Percentiles rank a stretch among this genome's conserved stretches.
phyloP scores from a whole-genome alignment of 2,113 vertebrate species.

The Cepphus grylle region DNA sequence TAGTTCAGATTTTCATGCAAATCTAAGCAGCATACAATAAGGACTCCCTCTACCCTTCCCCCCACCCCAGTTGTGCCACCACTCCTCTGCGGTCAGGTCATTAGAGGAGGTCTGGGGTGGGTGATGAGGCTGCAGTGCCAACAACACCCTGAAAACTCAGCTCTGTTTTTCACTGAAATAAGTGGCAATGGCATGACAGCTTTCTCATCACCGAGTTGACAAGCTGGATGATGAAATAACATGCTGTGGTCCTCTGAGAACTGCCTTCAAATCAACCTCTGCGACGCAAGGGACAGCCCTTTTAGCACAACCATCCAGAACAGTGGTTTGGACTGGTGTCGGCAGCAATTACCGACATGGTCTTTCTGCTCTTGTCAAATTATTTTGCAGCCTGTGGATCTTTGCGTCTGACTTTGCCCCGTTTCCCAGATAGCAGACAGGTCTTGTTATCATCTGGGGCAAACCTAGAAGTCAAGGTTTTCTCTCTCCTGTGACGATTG shows the following conservation, averaged over 20 bases:
- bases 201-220: neutral
- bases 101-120: neutral
- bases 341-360: neutral
- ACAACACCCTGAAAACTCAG: neutral
- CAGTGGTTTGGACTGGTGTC: neutral
- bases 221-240: neutral
- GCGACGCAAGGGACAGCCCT: neutral
- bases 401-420: neutral
- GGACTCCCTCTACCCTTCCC: neutral
- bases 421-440: neutral
- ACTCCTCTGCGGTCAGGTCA: fast-evolving
- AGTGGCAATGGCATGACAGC: neutral
- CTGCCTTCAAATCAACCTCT: neutral
- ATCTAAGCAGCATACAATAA: neutral
- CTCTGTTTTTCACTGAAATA: neutral
- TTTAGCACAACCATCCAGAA: neutral
- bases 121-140: neutral
- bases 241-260: neutral
- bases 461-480: neutral
- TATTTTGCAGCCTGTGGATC: neutral
- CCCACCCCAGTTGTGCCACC: neutral
- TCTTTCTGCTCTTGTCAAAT: neutral
- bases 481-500: neutral
- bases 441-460: neutral
- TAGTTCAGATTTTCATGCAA: neutral